These are phyloP conservation scores for Drosophila siamana DNA, from an alignment of 2,888 invertebrate species.

Conservation along the genomic window DNA sequence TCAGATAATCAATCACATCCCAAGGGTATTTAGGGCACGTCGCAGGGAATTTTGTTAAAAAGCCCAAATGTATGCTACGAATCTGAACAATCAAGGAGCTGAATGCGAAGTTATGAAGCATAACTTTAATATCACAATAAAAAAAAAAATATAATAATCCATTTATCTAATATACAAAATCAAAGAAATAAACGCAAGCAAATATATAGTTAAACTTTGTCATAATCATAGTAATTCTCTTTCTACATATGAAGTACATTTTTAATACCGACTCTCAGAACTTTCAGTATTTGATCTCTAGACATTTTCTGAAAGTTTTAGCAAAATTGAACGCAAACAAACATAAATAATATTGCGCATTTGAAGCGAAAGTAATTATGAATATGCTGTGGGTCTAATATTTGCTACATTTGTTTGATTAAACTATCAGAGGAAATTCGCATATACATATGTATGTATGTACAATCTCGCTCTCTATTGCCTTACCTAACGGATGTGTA, in stretches of 20 bases:
- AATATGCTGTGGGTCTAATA: background rate
- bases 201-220: no score
- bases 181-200: background rate
- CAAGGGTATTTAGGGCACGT: background rate
- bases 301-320: background rate
- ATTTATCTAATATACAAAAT: background rate
- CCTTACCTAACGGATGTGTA: constrained; percentile 41
- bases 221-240: no score
- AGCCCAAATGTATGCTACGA: constrained; percentile 37
- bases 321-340: background rate
- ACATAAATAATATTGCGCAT: no score
- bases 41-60: background rate
- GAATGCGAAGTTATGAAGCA: background rate
- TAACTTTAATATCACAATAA: background rate
- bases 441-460: background rate
- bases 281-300: no score
- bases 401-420: constrained; percentile 8
- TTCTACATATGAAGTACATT: no score
- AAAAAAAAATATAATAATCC: background rate
- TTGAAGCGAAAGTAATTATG: background rate
- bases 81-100: background rate
- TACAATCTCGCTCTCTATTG: background rate
- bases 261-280: no score
- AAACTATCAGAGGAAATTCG: constrained; percentile 8
- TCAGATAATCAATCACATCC: background rate